Evolutionary conservation across 2,797 vertebrate species (phyloP).

Genomic region (Schizopygopsis pylzovi): DNA sequence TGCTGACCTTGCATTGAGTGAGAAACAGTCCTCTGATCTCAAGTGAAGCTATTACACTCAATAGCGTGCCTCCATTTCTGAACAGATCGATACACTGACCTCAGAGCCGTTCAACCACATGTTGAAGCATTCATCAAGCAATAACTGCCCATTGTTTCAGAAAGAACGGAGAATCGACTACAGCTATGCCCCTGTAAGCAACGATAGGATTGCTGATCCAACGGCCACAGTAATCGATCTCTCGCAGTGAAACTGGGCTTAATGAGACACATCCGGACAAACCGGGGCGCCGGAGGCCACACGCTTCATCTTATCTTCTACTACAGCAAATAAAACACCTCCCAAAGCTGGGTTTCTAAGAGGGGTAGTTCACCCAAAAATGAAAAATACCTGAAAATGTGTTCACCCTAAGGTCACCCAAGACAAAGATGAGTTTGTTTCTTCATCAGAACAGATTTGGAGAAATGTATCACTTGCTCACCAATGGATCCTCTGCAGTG

Average conservation of each 20-base stretch:
- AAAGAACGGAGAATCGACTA: not conserved
- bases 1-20: not conserved
- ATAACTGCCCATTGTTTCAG: conserved; percentile 26
- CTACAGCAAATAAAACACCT: conserved; percentile 37
- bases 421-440: not conserved
- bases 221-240: conserved; percentile 52
- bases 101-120: not conserved
- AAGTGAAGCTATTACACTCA: not conserved
- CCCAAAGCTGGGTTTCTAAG: conserved; percentile 2
- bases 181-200: conserved; percentile 11
- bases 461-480: not conserved
- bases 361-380: not conserved
- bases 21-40: conserved; percentile 7
- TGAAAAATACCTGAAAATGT: not conserved
- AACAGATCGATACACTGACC: conserved; percentile 12
- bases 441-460: not conserved
- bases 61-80: not conserved
- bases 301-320: conserved; percentile 46
- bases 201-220: conserved; percentile 6
- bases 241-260: conserved; percentile 50
- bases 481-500: not conserved
- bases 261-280: conserved; percentile 57
- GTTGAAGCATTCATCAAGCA: conserved; percentile 15
- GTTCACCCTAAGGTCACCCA: no score
- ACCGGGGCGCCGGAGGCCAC: conserved; percentile 41